Evolutionary conservation across 2,888 invertebrate genomes (phyloP).

Genomic region (Zhuqinia jingwanae): DNA sequence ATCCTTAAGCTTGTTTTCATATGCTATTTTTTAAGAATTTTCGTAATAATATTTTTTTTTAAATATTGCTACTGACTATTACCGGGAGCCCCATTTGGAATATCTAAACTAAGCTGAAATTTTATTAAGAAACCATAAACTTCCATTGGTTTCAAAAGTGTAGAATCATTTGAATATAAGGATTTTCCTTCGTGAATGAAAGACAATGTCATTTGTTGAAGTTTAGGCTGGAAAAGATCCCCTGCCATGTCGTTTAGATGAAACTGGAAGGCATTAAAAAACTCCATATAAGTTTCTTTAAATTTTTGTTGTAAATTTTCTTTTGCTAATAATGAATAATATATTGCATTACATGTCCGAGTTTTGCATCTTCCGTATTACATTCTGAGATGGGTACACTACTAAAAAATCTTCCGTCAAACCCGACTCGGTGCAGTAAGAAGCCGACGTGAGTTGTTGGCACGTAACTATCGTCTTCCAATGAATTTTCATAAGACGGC

Average conservation of each 20-base stretch:
- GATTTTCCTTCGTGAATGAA: conserved; percentile 77
- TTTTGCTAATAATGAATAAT: too few species aligned
- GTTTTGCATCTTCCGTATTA: conserved; percentile 64
- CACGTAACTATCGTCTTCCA: conserved; percentile 71
- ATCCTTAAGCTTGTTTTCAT: too few species aligned
- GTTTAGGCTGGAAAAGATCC: conserved; percentile 74
- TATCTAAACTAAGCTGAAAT: conserved; percentile 65
- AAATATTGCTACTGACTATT: conserved; percentile 50
- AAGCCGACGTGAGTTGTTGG: conserved; percentile 70
- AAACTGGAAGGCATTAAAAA: conserved; percentile 67
- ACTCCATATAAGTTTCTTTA: too few species aligned
- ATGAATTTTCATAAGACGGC: conserved; percentile 71
- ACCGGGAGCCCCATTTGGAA: conserved; percentile 43
- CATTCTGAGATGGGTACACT: conserved; percentile 72
- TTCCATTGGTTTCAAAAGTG: conserved; percentile 79
- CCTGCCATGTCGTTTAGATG: conserved; percentile 76
- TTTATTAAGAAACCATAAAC: conserved; percentile 76
- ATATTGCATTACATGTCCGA: conserved; percentile 75
- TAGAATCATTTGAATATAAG: conserved; percentile 74
- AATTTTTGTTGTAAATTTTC: too few species aligned
- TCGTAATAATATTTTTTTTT: too few species aligned
- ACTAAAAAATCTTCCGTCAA: conserved; percentile 75
- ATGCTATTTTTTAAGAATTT: too few species aligned
- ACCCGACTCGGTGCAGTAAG: conserved; percentile 77
- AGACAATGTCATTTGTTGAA: conserved; percentile 78